phyloP scores from a whole-genome alignment of 2,888 invertebrate genomes.

The Dorcus parallelipipedus region DNA sequence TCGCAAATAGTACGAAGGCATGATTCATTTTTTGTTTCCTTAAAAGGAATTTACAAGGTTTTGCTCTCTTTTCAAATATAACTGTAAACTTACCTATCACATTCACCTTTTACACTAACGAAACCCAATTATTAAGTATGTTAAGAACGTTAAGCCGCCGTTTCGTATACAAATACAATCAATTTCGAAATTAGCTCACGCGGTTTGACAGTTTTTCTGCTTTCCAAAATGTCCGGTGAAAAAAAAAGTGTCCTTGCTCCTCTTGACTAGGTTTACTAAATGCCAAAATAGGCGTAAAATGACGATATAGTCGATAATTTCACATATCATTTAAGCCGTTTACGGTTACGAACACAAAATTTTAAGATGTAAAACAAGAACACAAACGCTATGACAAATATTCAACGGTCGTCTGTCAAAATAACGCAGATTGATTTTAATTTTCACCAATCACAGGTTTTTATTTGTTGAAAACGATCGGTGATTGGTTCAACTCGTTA shows the following conservation, averaged over 20 bases:
- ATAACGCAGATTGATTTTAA: constrained; percentile 30
- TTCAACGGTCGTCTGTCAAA: constrained; percentile 19
- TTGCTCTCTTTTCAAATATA: constrained; percentile 6
- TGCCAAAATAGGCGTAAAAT: too few species aligned
- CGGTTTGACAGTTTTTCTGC: constrained; percentile 13
- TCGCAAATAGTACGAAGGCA: constrained; percentile 9
- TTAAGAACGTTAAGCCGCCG: too few species aligned
- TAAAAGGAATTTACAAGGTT: constrained; percentile 18
- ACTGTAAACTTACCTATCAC: background rate
- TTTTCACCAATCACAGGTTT: constrained; percentile 23
- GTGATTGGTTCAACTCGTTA: too few species aligned
- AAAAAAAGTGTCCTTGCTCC: constrained; percentile 7
- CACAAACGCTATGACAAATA: too few species aligned
- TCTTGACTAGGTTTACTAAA: too few species aligned
- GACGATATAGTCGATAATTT: too few species aligned
- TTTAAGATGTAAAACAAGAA: constrained; percentile 18
- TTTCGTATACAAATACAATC: background rate
- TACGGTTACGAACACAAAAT: constrained; percentile 6
- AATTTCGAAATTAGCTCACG: constrained; percentile 8
- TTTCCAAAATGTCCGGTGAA: constrained; percentile 28
- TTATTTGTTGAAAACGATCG: too few species aligned
- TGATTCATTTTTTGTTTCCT: constrained; percentile 20
- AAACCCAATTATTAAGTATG: too few species aligned
- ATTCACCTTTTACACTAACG: background rate
- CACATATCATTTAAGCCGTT: too few species aligned